Evolutionary conservation across 2,113 vertebrate genomes (phyloP).

Genomic region (human (Homo sapiens)): DNA sequence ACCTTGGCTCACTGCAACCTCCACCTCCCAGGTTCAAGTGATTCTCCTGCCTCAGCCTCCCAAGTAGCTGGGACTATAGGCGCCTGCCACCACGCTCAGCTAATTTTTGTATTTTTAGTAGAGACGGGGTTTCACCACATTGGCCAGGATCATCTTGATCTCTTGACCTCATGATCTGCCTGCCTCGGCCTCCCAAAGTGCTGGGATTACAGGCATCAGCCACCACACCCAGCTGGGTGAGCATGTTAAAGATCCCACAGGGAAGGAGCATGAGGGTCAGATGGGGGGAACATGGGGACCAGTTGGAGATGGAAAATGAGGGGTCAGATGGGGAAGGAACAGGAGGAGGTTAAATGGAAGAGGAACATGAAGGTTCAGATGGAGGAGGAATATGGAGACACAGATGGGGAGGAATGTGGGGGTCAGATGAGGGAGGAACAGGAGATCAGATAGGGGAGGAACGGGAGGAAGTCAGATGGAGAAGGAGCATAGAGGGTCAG

Average conservation of each 20-base stretch:
- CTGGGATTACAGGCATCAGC: no score
- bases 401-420: neutral
- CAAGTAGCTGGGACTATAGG: no score
- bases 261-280: neutral
- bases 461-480: neutral
- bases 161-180: no score
- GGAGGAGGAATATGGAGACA: accelerated
- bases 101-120: no score
- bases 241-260: accelerated
- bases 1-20: no score
- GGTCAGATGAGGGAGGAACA: neutral
- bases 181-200: no score
- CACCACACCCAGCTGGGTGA: no score
- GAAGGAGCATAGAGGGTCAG: neutral
- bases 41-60: no score
- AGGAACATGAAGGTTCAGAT: neutral
- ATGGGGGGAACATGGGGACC: neutral
- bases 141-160: no score
- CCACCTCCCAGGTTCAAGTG: no score
- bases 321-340: neutral
- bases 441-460: neutral
- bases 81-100: no score
- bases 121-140: no score
- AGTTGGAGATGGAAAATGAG: neutral
- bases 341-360: neutral